A percentile compares a stretch with the other conserved stretches of the same genome.
These are phyloP conservation scores for Dendrocopos noguchii DNA, from an alignment of 2,113 vertebrate genomes.

Conservation along the genomic window DNA sequence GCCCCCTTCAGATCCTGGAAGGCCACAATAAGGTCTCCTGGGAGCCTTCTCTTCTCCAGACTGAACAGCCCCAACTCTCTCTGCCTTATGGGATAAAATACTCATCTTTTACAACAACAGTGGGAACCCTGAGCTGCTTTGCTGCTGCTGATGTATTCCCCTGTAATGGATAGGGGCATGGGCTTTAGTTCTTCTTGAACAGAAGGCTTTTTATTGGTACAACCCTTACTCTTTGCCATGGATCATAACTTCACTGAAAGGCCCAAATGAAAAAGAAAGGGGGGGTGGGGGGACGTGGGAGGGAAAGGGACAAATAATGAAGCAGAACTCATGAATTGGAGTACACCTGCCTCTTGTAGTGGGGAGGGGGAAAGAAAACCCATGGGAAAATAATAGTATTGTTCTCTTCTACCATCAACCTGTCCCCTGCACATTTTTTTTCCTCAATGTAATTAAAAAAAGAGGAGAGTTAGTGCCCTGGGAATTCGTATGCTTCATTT, in stretches of 20 bases:
- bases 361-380: background rate
- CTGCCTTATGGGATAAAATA: background rate
- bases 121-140: background rate
- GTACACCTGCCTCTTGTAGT: background rate
- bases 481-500: slow-evolving; percentile 28
- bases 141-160: background rate
- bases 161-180: slow-evolving; percentile 7
- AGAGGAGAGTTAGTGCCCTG: background rate
- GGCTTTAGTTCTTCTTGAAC: background rate
- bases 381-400: background rate
- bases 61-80: too few species aligned
- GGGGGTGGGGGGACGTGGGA: too few species aligned
- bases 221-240: background rate
- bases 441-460: background rate
- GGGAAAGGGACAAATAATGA: background rate
- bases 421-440: background rate
- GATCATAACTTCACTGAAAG: slow-evolving; percentile 25
- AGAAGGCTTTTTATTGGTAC: slow-evolving; percentile 25
- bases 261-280: background rate
- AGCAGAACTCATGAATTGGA: background rate
- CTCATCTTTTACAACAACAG: background rate
- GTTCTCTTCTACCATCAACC: background rate
- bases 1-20: too few species aligned
- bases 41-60: too few species aligned
- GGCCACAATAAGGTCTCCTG: too few species aligned